Evolutionary conservation across 2,113 vertebrate genomes (phyloP).

Genomic region (Neogobius melanostomus): DNA sequence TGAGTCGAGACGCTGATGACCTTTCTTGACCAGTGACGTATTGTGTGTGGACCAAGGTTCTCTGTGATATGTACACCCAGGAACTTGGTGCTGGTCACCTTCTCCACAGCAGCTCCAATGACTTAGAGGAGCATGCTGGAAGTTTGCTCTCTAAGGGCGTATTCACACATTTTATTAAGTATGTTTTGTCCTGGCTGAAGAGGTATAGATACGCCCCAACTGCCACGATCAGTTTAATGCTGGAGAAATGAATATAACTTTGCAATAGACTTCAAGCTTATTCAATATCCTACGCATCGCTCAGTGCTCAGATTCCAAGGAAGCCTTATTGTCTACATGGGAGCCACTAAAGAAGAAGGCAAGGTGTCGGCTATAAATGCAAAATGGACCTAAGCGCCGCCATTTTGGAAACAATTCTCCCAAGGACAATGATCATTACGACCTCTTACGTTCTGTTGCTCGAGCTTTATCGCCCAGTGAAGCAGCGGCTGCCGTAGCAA

Average conservation of each 20-base stretch:
- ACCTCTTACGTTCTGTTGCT: constrained; percentile 1
- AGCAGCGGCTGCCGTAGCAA: background rate
- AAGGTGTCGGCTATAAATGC: background rate
- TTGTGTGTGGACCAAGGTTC: too few relatives aligned
- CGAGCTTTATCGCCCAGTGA: background rate
- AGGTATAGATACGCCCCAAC: too few relatives aligned
- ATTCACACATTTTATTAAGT: too few relatives aligned
- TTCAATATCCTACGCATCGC: background rate
- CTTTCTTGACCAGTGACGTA: too few relatives aligned
- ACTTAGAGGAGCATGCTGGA: too few relatives aligned
- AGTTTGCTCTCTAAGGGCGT: too few relatives aligned
- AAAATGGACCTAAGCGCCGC: background rate
- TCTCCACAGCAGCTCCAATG: too few relatives aligned
- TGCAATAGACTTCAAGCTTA: background rate
- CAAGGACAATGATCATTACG: constrained; percentile 8
- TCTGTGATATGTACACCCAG: too few relatives aligned
- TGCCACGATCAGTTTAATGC: too few relatives aligned
- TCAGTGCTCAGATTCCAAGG: background rate
- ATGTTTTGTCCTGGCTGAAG: too few relatives aligned
- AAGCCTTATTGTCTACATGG: background rate
- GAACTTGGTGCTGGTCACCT: too few relatives aligned
- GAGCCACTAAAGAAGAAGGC: background rate
- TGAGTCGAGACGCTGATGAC: too few relatives aligned
- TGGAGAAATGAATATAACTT: background rate
- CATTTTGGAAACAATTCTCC: constrained; percentile 7